Evolutionary conservation across 2,888 invertebrate genomes (phyloP), one percentile per base, ranked within the genome.

Genomic region (Campopleginae sp.): DNA sequence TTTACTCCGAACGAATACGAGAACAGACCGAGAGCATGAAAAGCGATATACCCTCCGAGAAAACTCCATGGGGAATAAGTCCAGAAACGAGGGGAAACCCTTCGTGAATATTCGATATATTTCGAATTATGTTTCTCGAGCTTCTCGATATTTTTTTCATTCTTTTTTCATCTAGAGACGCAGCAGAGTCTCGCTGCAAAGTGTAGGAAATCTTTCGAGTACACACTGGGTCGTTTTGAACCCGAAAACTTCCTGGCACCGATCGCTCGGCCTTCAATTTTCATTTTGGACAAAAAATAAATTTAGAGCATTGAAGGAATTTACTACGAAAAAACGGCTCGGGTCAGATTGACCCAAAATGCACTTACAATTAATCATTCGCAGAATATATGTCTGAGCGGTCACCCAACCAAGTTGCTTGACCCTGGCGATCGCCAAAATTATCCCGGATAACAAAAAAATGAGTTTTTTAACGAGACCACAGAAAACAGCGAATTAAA

Each of bases 31-130:
- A 80, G 61, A 44, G 70, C 54, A 71, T 12, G 72, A 65, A 82
- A 66, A 82, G 70, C 74, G 82, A 81, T 51, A 58, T 33, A 81
- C 66, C 68, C 46, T 46, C 42, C 44, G n/a, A 7, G 19, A 4
- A 48, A 61, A 72, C 71, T 63, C 66, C 79, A 31, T 76, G 48
- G 76, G 82, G 79, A 82, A 79, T 80, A 72, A 72, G 42, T 63
- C 48, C 17, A 72, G 46, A 74, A 38, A 44, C 71, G 61, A 61
- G 51, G 42, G 12, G 65, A 6, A n/a, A 31, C 80, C 63, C 61
- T 54, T 38, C 31, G 17, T 87, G 85, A 89, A 87, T 88, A 88
- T 87, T 87, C 74, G 83, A 88, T 86, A 83, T 88, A 81, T 86
- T 86, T 84, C 78, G 72, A 87, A 81, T 71, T 77, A 68, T 71